Evolutionary conservation across 37 sponge, comb jelly and placozoan genomes (phyloP).

Genomic region (Diacarnus erythraeanus): DNA sequence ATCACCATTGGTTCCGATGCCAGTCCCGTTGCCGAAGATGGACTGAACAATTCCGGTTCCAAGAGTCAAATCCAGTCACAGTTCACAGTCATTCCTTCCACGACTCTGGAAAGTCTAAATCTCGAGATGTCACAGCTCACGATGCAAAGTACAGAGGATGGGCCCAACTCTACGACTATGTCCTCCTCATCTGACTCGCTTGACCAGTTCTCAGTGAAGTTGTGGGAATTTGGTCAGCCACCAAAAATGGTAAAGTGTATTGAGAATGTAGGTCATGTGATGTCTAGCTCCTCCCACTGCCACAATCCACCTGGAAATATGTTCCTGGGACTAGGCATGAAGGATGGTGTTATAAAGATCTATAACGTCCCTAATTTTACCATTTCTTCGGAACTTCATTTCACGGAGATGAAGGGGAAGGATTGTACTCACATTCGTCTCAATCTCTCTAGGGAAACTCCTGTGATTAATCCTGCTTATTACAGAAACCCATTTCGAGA

Average conservation of each 20-base stretch:
- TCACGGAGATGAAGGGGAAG: slow-evolving; percentile 28
- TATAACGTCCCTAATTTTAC: slow-evolving; percentile 62
- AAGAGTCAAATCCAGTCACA: not conserved
- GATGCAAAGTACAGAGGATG: not conserved
- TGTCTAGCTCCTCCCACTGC: slow-evolving; percentile 26
- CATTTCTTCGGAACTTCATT: slow-evolving; percentile 48
- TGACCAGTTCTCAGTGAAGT: not conserved
- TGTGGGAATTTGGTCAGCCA: slow-evolving; percentile 59
- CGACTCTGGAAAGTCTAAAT: not conserved
- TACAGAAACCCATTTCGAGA: slow-evolving; percentile 56
- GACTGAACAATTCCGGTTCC: not conserved
- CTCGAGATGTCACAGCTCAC: not conserved
- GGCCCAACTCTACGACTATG: not conserved
- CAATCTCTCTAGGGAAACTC: slow-evolving; percentile 52
- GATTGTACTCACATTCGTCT: slow-evolving; percentile 38
- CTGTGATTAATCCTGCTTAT: slow-evolving; percentile 3
- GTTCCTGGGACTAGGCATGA: slow-evolving; percentile 54
- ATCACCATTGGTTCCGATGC: slow-evolving; percentile 36
- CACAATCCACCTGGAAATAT: slow-evolving; percentile 33
- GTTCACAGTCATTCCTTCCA: not conserved
- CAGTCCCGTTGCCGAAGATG: not conserved
- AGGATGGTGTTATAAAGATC: slow-evolving; percentile 43
- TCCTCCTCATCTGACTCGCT: not conserved
- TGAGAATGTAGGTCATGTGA: slow-evolving; percentile 17
- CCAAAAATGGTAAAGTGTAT: slow-evolving; percentile 5